phyloP scores from a whole-genome alignment of 2,888 invertebrate species.

The Lomographa bimaculata region DNA sequence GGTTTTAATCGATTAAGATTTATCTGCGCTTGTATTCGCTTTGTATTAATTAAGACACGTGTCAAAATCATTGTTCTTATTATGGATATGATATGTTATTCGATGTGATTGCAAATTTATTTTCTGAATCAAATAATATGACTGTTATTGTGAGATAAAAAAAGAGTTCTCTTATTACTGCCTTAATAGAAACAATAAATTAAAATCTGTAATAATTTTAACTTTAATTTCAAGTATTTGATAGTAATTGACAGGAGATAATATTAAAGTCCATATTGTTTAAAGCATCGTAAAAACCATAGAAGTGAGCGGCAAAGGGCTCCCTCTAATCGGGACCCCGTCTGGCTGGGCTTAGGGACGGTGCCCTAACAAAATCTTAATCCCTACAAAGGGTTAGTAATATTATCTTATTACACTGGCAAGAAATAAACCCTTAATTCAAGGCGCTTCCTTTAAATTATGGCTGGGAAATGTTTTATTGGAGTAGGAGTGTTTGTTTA shows the following conservation, averaged over 20 bases:
- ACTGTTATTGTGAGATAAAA: no score
- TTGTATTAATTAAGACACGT: constrained; percentile 12
- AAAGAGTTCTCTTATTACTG: no score
- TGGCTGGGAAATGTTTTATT: constrained; percentile 39
- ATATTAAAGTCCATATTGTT: constrained; percentile 46
- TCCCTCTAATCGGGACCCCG: constrained; percentile 62
- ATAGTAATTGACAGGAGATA: no score
- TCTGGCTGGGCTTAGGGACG: constrained; percentile 67
- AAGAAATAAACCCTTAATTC: constrained; percentile 79
- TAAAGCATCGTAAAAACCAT: constrained; percentile 70
- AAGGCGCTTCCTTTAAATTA: constrained; percentile 58
- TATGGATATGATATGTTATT: no score
- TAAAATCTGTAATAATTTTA: no score
- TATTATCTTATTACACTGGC: constrained; percentile 80
- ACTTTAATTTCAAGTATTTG: constrained; percentile 12
- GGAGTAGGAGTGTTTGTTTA: constrained; percentile 9
- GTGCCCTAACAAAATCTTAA: constrained; percentile 82
- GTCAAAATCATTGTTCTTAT: not conserved
- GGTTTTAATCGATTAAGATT: constrained; percentile 31
- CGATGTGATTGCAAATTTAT: no score
- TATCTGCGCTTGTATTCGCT: constrained; percentile 13
- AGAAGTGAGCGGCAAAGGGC: constrained; percentile 63
- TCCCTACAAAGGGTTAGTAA: constrained; percentile 82
- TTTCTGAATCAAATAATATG: no score
- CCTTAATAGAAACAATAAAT: no score